These are phyloP conservation scores for Colletes gigas DNA, from an alignment of 1,140 invertebrate genomes.

Conservation along the genomic window DNA sequence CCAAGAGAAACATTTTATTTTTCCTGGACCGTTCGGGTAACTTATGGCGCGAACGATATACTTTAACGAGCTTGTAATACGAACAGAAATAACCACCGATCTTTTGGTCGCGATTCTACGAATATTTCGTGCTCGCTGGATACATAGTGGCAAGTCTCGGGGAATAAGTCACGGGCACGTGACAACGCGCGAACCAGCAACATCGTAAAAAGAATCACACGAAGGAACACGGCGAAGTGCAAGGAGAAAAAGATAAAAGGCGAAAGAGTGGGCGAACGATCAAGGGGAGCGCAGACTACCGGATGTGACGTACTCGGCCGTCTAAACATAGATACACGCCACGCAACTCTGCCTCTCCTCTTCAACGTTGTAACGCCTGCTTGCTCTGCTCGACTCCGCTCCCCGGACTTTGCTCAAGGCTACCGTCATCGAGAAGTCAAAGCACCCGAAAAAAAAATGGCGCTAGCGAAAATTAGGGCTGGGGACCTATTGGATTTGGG, in stretches of 20 bases:
- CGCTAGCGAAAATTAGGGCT: conserved; percentile 11
- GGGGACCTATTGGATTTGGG: too few species aligned
- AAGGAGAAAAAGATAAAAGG: conserved; percentile 23
- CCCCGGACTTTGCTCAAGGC: conserved; percentile 62
- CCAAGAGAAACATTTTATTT: too few species aligned
- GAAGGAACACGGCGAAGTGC: conserved; percentile 14
- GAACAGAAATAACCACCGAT: too few species aligned
- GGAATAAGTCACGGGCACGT: conserved; percentile 6
- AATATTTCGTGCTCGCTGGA: not conserved
- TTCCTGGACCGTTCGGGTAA: too few species aligned
- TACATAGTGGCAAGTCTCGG: not conserved
- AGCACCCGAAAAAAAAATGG: not conserved
- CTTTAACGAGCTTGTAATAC: too few species aligned
- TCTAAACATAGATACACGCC: conserved; percentile 73
- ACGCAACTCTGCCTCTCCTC: conserved; percentile 53
- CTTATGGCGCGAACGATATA: too few species aligned
- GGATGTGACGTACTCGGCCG: conserved; percentile 70
- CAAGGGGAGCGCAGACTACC: conserved; percentile 64
- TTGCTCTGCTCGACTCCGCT: conserved; percentile 47
- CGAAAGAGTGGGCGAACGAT: conserved; percentile 49
- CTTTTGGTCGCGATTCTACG: not conserved
- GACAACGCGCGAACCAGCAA: not conserved
- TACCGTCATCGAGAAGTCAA: conserved; percentile 52
- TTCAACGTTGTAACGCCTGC: conserved; percentile 44
- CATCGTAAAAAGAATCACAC: not conserved